Evolutionary conservation across 2,113 vertebrate species (phyloP).

Genomic region (Mohoua ochrocephala): DNA sequence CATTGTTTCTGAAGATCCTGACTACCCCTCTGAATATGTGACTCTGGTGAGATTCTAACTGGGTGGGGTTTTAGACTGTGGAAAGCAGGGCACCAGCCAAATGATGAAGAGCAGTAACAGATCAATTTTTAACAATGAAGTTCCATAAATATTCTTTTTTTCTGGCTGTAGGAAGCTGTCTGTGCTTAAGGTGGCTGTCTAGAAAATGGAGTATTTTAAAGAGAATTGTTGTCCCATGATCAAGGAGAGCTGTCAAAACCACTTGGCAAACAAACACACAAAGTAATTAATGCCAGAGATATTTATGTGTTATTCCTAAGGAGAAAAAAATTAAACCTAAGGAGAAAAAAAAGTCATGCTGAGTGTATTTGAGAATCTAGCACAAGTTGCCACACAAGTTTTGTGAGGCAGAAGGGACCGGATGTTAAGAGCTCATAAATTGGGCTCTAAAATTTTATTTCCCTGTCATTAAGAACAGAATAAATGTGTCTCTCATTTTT

Average conservation of each 20-base stretch:
- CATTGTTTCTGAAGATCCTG: neutral
- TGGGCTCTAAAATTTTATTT: neutral
- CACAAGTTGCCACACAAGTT: neutral
- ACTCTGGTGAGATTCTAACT: neutral
- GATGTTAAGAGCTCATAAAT: neutral
- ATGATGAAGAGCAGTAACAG: neutral
- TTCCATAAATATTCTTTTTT: neutral
- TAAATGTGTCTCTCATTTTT: neutral
- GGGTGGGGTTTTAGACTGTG: neutral
- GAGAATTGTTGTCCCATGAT: conserved; percentile 7
- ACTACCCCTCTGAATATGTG: neutral
- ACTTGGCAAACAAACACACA: neutral
- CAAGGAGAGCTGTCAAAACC: neutral
- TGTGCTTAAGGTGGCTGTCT: neutral
- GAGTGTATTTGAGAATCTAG: neutral
- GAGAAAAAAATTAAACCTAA: neutral
- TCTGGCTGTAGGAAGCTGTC: neutral
- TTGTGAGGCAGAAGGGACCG: neutral
- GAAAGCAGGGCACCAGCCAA: neutral
- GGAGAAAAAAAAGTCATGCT: neutral
- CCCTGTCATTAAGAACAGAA: neutral
- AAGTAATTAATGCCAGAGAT: neutral
- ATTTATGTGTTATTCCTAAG: neutral
- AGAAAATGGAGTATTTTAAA: conserved; percentile 11
- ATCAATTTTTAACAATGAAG: neutral